These are phyloP conservation scores for Palloptera scutellata DNA, from an alignment of 2,888 invertebrate genomes.

Conservation along the genomic window DNA sequence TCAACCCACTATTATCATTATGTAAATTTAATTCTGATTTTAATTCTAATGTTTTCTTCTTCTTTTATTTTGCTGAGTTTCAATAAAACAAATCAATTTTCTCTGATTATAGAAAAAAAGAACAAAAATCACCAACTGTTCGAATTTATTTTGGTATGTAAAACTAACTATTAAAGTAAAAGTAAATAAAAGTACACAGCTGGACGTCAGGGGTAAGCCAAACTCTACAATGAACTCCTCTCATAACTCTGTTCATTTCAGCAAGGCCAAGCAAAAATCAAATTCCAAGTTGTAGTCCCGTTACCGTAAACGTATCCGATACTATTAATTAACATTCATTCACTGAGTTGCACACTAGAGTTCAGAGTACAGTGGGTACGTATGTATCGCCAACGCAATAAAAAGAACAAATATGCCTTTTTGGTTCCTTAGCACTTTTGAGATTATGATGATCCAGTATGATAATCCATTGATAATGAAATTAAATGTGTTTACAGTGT, in stretches of 20 bases:
- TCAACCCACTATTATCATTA: background rate
- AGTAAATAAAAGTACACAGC: constrained; percentile 1
- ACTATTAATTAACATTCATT: background rate
- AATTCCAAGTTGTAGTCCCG: background rate
- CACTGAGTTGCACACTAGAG: constrained; percentile 1
- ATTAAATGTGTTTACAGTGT: background rate
- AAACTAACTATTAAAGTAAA: background rate
- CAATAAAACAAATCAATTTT: constrained; percentile 18
- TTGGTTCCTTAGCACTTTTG: too few species aligned
- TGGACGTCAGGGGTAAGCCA: constrained; percentile 17
- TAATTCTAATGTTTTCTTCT: constrained; percentile 20
- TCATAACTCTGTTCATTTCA: constrained; percentile 19
- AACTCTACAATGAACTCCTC: constrained; percentile 11
- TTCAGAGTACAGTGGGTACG: background rate
- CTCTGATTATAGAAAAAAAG: constrained; percentile 29
- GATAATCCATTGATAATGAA: background rate
- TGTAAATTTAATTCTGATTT: constrained; percentile 15
- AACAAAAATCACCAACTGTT: constrained; percentile 22
- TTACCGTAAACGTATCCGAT: background rate
- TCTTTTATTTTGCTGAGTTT: constrained; percentile 9
- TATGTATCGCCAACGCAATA: background rate
- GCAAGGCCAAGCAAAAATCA: background rate
- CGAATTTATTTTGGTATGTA: constrained; percentile 29
- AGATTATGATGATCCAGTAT: constrained; percentile 10
- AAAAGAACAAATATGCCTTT: too few species aligned